Percentiles rank a stretch among this genome's conserved stretches.
These are phyloP conservation scores for Cheirogaleus medius DNA, from an alignment of 2,113 vertebrate genomes.

Conservation along the genomic window DNA sequence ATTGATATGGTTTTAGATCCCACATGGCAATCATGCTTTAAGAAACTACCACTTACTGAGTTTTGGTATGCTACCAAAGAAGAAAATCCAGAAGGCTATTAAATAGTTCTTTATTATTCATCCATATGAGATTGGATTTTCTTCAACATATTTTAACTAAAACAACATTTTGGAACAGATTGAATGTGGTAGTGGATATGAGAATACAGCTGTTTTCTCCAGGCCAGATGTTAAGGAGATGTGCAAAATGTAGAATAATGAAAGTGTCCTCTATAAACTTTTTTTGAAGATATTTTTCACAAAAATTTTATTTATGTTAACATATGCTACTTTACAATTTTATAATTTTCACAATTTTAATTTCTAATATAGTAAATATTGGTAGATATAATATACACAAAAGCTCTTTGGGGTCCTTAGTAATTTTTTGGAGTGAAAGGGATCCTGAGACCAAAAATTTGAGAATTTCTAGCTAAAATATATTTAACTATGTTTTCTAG, in stretches of 20 bases:
- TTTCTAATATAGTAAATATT: not conserved
- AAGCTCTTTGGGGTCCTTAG: not conserved
- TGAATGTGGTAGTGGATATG: not conserved
- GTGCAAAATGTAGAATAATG: not conserved
- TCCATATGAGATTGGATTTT: not conserved
- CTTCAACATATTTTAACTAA: not conserved
- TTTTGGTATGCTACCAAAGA: not conserved
- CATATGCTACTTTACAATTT: not conserved
- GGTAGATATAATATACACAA: not conserved
- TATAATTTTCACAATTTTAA: not conserved
- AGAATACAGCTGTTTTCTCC: not conserved
- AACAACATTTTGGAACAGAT: not conserved
- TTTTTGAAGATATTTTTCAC: not conserved
- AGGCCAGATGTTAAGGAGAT: not conserved
- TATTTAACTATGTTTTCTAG: not conserved
- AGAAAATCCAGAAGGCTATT: not conserved
- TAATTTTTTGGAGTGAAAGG: not conserved
- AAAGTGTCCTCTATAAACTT: not conserved
- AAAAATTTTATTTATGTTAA: slow-evolving; percentile 22
- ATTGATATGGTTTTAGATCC: not conserved
- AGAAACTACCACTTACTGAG: not conserved
- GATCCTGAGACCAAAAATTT: not conserved
- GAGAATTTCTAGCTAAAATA: not conserved
- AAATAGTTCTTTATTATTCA: not conserved
- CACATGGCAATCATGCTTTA: not conserved